A percentile compares a stretch with the other conserved stretches of the same genome.
Evolutionary conservation across 2,888 invertebrate genomes (phyloP).

Genomic region (Cryptosula pallasiana): DNA sequence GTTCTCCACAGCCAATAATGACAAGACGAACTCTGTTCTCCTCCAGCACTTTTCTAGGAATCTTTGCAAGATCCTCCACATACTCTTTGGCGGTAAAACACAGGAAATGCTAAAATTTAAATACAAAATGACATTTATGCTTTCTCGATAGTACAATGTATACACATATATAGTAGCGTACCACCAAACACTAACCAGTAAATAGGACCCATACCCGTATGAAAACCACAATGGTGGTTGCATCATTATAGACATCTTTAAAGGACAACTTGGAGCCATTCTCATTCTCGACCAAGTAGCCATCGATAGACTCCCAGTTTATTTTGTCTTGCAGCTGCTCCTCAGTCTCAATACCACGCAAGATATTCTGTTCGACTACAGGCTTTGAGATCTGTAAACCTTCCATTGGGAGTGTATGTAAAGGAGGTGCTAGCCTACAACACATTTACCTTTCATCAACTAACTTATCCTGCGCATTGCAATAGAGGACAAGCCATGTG

Average conservation of each 20-base stretch:
- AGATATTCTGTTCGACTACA: no score
- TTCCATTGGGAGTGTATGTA: no score
- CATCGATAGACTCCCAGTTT: conserved; percentile 1
- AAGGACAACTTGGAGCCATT: not conserved
- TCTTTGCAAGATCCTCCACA: conserved; percentile 36
- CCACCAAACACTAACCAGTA: not conserved
- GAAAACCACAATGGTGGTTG: not conserved
- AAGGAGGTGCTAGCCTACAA: no score
- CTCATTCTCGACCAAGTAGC: not conserved
- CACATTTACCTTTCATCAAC: no score
- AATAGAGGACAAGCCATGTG: no score
- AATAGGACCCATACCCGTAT: not conserved
- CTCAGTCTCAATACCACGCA: not conserved
- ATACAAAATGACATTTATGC: no score
- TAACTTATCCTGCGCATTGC: no score
- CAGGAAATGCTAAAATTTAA: conserved; percentile 45
- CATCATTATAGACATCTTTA: not conserved
- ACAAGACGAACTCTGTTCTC: conserved; percentile 35
- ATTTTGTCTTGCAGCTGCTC: not conserved
- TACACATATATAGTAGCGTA: no score
- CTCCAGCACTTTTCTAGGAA: not conserved
- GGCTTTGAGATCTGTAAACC: no score
- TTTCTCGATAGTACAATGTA: no score
- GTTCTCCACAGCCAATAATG: conserved; percentile 43
- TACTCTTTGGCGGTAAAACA: conserved; percentile 45